Percentiles rank a stretch among this genome's conserved stretches.
These are phyloP conservation scores for Lycopodina hypogea DNA, from an alignment of 37 sponge, comb jelly and placozoan species.

Conservation along the genomic window DNA sequence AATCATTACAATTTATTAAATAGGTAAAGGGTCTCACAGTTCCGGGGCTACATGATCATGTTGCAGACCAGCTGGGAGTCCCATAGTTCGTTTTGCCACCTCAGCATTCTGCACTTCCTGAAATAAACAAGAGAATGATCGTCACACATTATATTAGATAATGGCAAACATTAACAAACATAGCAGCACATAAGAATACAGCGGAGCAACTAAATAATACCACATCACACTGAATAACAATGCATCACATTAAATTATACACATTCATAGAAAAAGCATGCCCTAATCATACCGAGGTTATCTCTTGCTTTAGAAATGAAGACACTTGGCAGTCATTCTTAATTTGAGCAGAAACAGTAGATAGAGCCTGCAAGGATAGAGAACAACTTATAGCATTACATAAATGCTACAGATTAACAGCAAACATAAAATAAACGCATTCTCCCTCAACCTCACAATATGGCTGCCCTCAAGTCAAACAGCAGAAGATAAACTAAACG, in stretches of 20 bases:
- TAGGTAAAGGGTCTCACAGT: conserved; percentile 36
- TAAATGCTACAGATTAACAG: background rate
- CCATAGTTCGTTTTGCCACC: conserved; percentile 70
- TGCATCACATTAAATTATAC: no score
- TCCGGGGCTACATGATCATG: conserved; percentile 72
- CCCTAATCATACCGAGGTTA: conserved; percentile 18
- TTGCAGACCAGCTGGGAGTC: conserved; percentile 70
- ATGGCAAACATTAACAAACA: no score
- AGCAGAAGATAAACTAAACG: no score
- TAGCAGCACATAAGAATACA: no score
- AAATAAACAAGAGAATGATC: background rate
- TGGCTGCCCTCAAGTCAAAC: no score
- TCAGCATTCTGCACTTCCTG: conserved; percentile 64
- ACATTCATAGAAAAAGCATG: background rate
- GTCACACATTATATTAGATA: background rate
- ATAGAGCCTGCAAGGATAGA: conserved; percentile 24
- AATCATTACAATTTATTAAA: no score
- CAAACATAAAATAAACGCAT: no score
- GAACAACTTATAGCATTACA: background rate
- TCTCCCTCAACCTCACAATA: no score
- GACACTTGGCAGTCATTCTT: conserved; percentile 46
- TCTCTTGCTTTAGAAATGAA: conserved; percentile 50
- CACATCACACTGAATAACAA: no score
- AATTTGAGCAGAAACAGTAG: conserved; percentile 17
- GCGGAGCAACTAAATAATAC: no score